Evolutionary conservation across 1,140 invertebrate species (phyloP).

Genomic region (Lasioglossum albipes): DNA sequence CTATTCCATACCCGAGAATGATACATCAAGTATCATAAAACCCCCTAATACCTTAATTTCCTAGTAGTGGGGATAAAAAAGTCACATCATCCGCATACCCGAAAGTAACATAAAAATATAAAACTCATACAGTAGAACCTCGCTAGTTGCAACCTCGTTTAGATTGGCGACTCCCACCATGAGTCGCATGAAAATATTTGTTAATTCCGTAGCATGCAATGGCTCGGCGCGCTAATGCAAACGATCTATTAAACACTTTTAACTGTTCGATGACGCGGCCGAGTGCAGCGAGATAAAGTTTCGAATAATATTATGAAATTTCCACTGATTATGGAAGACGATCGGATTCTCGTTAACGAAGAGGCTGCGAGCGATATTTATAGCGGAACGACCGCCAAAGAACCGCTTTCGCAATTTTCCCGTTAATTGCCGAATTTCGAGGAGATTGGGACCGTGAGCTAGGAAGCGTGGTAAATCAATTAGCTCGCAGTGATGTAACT

Average conservation of each 20-base stretch:
- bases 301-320: slow-evolving; percentile 31
- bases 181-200: no score
- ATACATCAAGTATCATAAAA: no score
- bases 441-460: slow-evolving; percentile 63
- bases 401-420: slow-evolving; percentile 66
- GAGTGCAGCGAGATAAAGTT: background rate
- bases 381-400: slow-evolving; percentile 23
- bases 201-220: background rate
- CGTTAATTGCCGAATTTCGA: slow-evolving; percentile 73
- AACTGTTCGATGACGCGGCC: background rate
- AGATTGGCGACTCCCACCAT: no score
- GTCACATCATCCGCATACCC: no score
- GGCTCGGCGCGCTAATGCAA: background rate
- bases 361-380: slow-evolving; percentile 41
- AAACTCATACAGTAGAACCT: no score
- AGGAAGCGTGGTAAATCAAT: slow-evolving; percentile 71
- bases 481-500: slow-evolving; percentile 63
- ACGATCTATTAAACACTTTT: background rate
- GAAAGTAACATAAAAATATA: no score
- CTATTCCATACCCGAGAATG: no score
- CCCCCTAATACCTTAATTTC: no score
- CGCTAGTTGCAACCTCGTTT: no score
- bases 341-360: slow-evolving; percentile 42
- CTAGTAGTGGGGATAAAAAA: no score
- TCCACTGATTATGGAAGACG: slow-evolving; percentile 21